Base-by-base conservation (phyloP, 1,140 invertebrate species). In the Drosophila jambulina region DNA sequence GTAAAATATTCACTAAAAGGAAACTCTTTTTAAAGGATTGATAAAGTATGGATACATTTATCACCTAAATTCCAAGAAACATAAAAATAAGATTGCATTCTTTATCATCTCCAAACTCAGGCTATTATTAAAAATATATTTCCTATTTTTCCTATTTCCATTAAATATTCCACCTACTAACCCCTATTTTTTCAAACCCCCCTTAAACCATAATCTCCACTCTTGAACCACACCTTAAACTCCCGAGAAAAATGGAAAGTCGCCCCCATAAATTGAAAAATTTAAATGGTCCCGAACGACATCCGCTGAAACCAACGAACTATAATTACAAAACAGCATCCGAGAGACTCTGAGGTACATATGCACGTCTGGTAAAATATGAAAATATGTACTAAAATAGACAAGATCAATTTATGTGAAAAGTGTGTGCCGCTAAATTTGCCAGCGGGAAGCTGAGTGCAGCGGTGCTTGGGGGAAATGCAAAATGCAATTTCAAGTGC, bases 401-500 rank as follows among this genome's bases (percentile, higher is more conserved):
- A 59, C 43, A 72, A 36, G 43, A 12, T 21, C 17, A 58, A 49
- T 42, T 70, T 59, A 59, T 70, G 69, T 40, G 38, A 57, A 57
- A 32, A 40, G 34, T 70, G 25, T 70, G 34, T 69, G 53, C 67
- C 68, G 49, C 67, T 70, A 59, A 59, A 71, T 72, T 58, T 34
- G 69, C 51, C 69, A 70, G 51, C 51, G 69, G 62, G 40, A 17
- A 19, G n/a, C 32, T 36, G 6, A 36, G 9, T 42, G 40, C 32
- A 15, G 42, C 21, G 48, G 48, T 32, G 29, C 27, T 42, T 15
- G 43, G 32, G 27, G 15, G 15, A 25, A 46, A 25, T 46, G 45
- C 45, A 46, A 58, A 72, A 48, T 72, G 21, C 45, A 72, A 27
- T 71, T 72, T 72, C 69, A 71, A 72, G 69, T 72, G 69, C 67